phyloP scores from a whole-genome alignment of 2,888 invertebrate species.

The Strigamia maritima region DNA sequence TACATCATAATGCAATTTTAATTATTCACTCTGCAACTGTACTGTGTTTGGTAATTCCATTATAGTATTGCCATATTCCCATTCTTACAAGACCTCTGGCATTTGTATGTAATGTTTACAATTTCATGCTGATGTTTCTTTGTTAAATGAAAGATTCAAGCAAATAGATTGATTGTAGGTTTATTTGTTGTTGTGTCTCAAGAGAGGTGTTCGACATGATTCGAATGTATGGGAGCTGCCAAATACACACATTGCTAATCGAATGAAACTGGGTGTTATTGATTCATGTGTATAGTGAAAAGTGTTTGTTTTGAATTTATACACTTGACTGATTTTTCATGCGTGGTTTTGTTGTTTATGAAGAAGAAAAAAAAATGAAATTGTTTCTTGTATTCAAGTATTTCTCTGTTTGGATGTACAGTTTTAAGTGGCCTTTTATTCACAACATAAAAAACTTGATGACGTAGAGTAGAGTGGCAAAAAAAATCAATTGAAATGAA shows the following conservation, averaged over 20 bases:
- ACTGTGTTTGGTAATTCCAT: no score
- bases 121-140: not conserved
- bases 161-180: no score
- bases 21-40: no score
- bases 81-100: no score
- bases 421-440: not conserved
- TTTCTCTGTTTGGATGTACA: not conserved
- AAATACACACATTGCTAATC: not conserved
- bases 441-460: not conserved
- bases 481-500: conserved; percentile 30
- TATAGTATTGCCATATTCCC: no score
- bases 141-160: not conserved
- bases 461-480: not conserved
- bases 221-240: not conserved
- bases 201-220: not conserved
- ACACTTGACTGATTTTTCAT: not conserved
- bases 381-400: not conserved
- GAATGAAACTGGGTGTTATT: not conserved
- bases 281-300: not conserved
- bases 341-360: no score
- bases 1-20: no score
- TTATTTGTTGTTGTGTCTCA: no score
- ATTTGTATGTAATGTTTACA: no score
- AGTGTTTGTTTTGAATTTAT: not conserved
- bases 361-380: not conserved